A percentile compares a stretch with the other conserved stretches of the same genome.
phyloP scores from a whole-genome alignment of 35 echinoderm and acorn worm genomes.

The Anneissia japonica region DNA sequence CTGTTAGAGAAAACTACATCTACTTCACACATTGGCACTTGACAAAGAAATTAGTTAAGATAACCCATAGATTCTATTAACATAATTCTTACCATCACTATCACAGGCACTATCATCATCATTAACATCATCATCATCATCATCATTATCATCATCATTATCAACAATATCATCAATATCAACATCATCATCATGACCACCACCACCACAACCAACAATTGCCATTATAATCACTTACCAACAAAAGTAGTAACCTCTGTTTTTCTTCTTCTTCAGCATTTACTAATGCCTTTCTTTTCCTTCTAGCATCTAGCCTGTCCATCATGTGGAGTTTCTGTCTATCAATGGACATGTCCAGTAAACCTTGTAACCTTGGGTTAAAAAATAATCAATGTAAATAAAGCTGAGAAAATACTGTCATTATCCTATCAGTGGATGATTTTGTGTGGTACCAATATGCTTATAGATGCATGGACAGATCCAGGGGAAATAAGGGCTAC shows the following conservation, averaged over 20 bases:
- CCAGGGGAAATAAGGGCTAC: no score
- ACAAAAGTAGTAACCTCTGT: neutral
- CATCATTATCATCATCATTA: neutral
- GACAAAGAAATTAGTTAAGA: no score
- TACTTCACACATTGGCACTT: no score
- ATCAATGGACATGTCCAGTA: constrained; percentile 12
- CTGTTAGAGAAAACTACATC: no score
- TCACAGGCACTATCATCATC: neutral
- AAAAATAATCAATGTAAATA: no score
- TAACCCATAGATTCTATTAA: no score
- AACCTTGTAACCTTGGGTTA: neutral
- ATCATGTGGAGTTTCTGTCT: constrained; percentile 63
- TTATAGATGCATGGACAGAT: no score
- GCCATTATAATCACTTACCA: neutral
- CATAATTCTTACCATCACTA: neutral
- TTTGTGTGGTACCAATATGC: no score
- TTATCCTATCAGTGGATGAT: no score
- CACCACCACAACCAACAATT: neutral
- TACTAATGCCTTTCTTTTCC: constrained; percentile 16
- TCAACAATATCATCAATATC: neutral
- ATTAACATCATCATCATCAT: neutral
- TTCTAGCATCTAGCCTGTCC: constrained; percentile 62
- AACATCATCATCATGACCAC: constrained; percentile 13
- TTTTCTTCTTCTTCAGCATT: constrained; percentile 58
- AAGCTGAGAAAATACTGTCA: no score